Evolutionary conservation across 2,888 invertebrate species (phyloP), one percentile per base, ranked within the genome.

Genomic region (Mesorhabditis spiculigera): DNA sequence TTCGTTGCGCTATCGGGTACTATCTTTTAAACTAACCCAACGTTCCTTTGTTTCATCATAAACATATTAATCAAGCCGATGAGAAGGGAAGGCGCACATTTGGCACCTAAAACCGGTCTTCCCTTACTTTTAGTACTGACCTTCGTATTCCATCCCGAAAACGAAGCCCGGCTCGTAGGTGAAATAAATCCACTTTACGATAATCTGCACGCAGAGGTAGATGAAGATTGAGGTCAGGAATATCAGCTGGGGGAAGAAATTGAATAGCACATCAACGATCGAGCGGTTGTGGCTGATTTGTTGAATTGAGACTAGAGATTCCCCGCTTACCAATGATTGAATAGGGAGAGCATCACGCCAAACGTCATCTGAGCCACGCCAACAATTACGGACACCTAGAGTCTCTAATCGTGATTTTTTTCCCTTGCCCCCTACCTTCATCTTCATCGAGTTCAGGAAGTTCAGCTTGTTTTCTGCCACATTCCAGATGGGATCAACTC

Each of bases 161-260:
- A 84, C 71, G 16, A 62, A 43, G 10, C 65, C 76, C 6, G 80
- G 73, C 6, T 74, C 63, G 5, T 78, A 81, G 41, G 74, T 74
- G 74, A 78, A 71, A 65, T 68, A 73, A 5, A 85, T 90, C 97
- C 97, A 98, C 88, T 98, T 98, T 87, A 93, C 91, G 88, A 97
- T 93, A 91, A 98, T 93, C 70, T 96, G 89, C 75, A 94, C 88
- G 71, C 93, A 92, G 91, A 98, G 92, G 89, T 97, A 98, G 86
- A 95, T 91, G 90, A 98, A 98, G 77, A 98, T 90, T 86, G 92
- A 91, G 63, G 91, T 84, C 82, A 98, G 88, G 89, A 97, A 98
- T 77, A 95, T 88, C 74, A 97, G 89, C 89, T 96, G 95, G 0
- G 98, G 98, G 80, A 98, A 90, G 89, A 97, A 98, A 89, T 95